Evolutionary conservation across 2,888 invertebrate genomes (phyloP), one percentile per base, ranked within the genome.

Genomic region (Rotaria macrura): DNA sequence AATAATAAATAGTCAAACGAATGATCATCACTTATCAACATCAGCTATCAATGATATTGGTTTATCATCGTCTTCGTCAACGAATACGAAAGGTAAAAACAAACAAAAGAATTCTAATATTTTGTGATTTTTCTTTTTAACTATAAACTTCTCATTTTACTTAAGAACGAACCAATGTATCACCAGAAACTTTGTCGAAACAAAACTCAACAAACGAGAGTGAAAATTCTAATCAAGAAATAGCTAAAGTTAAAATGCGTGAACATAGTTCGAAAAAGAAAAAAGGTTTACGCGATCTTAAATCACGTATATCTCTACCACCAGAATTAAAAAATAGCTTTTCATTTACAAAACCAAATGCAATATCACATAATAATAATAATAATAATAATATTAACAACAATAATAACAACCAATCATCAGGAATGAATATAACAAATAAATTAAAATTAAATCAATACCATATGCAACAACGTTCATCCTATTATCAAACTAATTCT

Each of bases 401-500:
- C n/a, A 29, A 38, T 9, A 74, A 38, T 74, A 38, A 38, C 23
- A 20, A 4, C 40, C 40, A 79, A 43, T 12, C 43, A 43, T 7
- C 40, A 43, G 43, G 25, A 25, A 43, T 12, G 10, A 43, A 25
- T 43, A 4, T 79, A 25, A 43, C 23, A 12, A 79, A 79, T 79
- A 79, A 79, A 43, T 40, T 43, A 5, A 43, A 79, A 43, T 23
- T 43, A 25, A 43, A n/a, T 43, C 20, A 65, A 34, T 34, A 17
- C 17, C 79, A 79, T 10, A 5, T 29, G 7, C 65, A 17, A 34
- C 34, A 65, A 65, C 65, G 65, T 34, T 65, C 65, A 20, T 79
- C 79, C 0, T 79, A 79, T 79, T 79, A 79, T 79, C 79, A 79
- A 79, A 79, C 79, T 14, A 79, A 79, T 43, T 79, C 79, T 43